Evolutionary conservation across 2,797 vertebrate genomes (phyloP).

Genomic region (Acrossocheilus fasciatus): DNA sequence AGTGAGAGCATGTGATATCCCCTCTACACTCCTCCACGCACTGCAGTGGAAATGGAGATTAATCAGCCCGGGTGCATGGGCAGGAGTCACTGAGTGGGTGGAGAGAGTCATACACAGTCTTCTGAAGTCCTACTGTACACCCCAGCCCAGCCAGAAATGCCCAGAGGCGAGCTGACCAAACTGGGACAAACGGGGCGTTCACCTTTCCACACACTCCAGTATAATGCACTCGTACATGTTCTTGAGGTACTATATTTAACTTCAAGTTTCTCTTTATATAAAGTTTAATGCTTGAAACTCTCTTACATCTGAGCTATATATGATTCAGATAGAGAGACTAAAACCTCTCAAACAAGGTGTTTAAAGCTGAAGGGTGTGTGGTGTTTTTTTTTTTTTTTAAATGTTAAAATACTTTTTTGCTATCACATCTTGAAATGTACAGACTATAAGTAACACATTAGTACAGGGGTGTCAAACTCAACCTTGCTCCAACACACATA

Average conservation of each 20-base stretch:
- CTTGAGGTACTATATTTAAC: conserved; percentile 51
- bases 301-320: not conserved
- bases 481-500: no score
- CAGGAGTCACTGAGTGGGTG: conserved; percentile 49
- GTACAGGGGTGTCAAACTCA: no score
- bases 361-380: not conserved
- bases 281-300: conserved; percentile 30
- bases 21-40: conserved; percentile 58
- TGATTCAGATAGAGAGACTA: not conserved
- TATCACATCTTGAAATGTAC: not conserved
- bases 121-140: conserved; percentile 55
- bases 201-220: conserved; percentile 31
- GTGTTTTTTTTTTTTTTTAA: not conserved
- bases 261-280: conserved; percentile 29
- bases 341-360: not conserved
- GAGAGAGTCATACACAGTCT: conserved; percentile 47
- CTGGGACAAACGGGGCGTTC: conserved; percentile 7
- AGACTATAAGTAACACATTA: not conserved
- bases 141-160: conserved; percentile 40
- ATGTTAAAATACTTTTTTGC: not conserved
- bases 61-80: conserved; percentile 37
- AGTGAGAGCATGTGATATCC: conserved; percentile 58
- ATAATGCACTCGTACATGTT: conserved; percentile 33
- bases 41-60: conserved; percentile 38
- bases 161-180: conserved; percentile 46